phyloP scores from a whole-genome alignment of 2,797 vertebrate species.

The Anisognathus igniventris region DNA sequence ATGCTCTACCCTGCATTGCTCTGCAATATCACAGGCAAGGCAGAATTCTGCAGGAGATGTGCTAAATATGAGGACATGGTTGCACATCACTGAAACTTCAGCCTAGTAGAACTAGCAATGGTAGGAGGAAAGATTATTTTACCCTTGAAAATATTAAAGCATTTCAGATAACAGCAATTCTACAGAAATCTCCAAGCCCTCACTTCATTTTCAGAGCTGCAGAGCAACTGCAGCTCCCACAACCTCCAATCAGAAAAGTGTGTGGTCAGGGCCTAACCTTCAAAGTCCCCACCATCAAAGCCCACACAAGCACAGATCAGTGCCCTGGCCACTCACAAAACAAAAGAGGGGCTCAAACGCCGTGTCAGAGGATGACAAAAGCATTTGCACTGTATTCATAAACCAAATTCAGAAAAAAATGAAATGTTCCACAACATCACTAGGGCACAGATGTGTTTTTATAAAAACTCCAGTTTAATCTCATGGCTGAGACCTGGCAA shows the following conservation, averaged over 20 bases:
- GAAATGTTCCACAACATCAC: conserved; percentile 33
- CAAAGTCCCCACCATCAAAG: background rate
- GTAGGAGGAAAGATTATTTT: background rate
- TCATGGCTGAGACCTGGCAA: conserved; percentile 63
- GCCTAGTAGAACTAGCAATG: background rate
- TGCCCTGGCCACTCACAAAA: background rate
- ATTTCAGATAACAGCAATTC: background rate
- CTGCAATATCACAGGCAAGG: background rate
- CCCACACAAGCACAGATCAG: background rate
- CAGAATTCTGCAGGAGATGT: background rate
- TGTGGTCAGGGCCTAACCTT: background rate
- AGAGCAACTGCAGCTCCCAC: background rate
- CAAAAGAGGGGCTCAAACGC: background rate
- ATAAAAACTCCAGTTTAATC: conserved; percentile 73
- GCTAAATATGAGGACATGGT: background rate
- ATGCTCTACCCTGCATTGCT: background rate
- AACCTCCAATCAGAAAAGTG: background rate
- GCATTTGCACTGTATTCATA: background rate
- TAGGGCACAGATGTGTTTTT: conserved; percentile 43
- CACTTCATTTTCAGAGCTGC: background rate
- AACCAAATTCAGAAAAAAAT: background rate
- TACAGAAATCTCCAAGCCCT: background rate
- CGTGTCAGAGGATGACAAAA: background rate
- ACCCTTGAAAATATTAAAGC: background rate
- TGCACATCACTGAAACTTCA: background rate